Evolutionary conservation across 1,140 invertebrate genomes (phyloP).

Genomic region (Augochlora pura): DNA sequence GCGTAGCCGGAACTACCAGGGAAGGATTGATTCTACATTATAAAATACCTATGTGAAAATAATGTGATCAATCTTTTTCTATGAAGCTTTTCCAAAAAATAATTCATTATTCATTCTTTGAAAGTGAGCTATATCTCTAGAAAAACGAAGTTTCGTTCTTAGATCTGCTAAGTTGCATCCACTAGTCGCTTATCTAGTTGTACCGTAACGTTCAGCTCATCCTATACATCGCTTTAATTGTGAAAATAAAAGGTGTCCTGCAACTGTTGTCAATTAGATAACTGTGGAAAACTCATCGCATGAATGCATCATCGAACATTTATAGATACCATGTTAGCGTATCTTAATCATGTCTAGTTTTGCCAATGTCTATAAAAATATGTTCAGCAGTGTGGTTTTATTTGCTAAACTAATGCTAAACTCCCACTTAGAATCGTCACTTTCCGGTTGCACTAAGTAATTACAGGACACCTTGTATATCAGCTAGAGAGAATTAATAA

Average conservation of each 20-base stretch:
- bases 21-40: not conserved
- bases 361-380: not conserved
- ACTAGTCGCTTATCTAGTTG: not conserved
- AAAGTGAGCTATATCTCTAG: too few relatives aligned
- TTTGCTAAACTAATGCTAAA: too few relatives aligned
- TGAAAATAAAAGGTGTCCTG: not conserved
- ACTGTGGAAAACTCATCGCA: too few relatives aligned
- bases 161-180: not conserved
- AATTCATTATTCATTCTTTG: too few relatives aligned
- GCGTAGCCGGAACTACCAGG: not conserved
- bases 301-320: too few relatives aligned
- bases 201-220: not conserved
- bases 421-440: too few relatives aligned
- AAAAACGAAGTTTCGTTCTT: not conserved
- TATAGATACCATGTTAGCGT: too few relatives aligned
- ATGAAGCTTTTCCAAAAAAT: too few relatives aligned
- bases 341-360: too few relatives aligned
- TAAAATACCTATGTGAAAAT: not conserved
- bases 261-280: too few relatives aligned
- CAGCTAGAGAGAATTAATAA: not conserved
- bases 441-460: too few relatives aligned
- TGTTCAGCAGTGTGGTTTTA: not conserved
- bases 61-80: not conserved
- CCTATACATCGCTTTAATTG: not conserved
- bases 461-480: conserved; percentile 1